These are phyloP conservation scores for Paelopatides confundens DNA, from an alignment of 53 echinoderm and acorn worm species.

Conservation along the genomic window DNA sequence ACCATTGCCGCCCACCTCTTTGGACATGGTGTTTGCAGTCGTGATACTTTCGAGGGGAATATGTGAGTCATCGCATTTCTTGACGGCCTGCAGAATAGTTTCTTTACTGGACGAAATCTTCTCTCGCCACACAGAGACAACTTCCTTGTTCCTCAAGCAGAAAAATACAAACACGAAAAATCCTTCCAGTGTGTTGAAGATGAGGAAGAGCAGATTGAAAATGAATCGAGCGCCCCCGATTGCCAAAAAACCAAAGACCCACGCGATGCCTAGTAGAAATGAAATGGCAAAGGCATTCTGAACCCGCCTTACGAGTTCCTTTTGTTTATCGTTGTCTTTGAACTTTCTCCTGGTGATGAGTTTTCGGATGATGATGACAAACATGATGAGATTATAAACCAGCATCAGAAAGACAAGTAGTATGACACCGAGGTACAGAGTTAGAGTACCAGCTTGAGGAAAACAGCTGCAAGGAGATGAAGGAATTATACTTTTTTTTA, in stretches of 20 bases:
- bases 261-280: constrained; percentile 75
- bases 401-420: constrained; percentile 38
- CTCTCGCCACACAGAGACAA: not conserved
- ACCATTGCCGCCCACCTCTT: too few species aligned
- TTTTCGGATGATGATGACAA: constrained; percentile 41
- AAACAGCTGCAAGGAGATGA: too few species aligned
- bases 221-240: constrained; percentile 63
- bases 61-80: not conserved
- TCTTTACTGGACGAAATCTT: not conserved
- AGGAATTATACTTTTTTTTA: too few species aligned
- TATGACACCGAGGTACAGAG: constrained; percentile 21
- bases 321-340: not conserved
- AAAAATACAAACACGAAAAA: constrained; percentile 82
- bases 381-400: constrained; percentile 45
- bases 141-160: constrained; percentile 71
- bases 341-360: not conserved
- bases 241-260: constrained; percentile 82
- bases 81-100: not conserved
- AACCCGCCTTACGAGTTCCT: not conserved
- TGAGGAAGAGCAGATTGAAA: constrained; percentile 79
- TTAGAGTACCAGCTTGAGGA: too few species aligned
- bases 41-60: too few species aligned
- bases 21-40: too few species aligned
- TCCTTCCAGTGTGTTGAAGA: constrained; percentile 87
- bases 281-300: constrained; percentile 67